Evolutionary conservation across 2,888 invertebrate genomes (phyloP), one percentile per base, ranked within the genome.

Genomic region (Drosophila lacicola): DNA sequence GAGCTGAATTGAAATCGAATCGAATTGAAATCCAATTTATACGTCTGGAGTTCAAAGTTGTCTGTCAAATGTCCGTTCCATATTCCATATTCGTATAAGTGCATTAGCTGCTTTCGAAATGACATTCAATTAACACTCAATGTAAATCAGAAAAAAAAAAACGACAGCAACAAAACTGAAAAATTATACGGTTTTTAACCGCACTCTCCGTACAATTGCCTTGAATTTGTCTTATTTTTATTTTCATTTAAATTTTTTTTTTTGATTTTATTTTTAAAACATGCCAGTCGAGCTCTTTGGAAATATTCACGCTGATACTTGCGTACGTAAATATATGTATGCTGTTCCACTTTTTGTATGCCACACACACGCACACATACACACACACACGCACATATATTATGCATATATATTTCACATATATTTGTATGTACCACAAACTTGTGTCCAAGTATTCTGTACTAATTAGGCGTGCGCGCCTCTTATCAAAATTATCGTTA

Each of bases 401-500:
- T 11, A 10, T 34, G 2, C 25, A 29, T 25, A 25, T 25, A 25
- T 25, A 25, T 25, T 6, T 25, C n/a, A 44, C 14, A 41, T 51
- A 47, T n/a, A 58, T 49, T 34, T 41, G 19, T 39, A 39, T 57
- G 10, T 37, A 33, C 29, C 29, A 8, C 8, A 36, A 36, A 36
- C 36, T 36, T 36, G 9, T 46, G 36, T 19, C 17, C 39, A 13
- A 17, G 46, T 49, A 46, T 57, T 72, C 46, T 70, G 54, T 65
- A 63, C 62, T 72, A 80, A 82, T 82, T 80, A 82, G 58, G 54
- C 50, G 50, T 4, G 33, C 19, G 33, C 8, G 50, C 13, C 45
- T 53, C 68, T 85, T 82, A 82, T 82, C 82, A 82, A 61, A 73
- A 79, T 79, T 77, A 79, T 76, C 68, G 80, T 62, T 68, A 49